Evolutionary conservation across 1,140 invertebrate genomes (phyloP).

Genomic region (Drosophila pachea): DNA sequence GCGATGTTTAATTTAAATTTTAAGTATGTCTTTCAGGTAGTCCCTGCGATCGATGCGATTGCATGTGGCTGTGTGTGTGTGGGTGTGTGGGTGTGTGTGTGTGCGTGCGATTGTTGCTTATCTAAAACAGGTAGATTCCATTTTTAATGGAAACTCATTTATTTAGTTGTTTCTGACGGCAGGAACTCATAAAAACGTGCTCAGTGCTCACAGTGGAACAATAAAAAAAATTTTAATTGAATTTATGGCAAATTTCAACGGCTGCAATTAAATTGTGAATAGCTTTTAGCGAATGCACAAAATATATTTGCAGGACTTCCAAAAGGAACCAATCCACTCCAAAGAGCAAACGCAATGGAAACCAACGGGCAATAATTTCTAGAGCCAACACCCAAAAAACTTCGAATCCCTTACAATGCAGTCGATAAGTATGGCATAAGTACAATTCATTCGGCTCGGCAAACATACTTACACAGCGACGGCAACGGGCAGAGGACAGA

Average conservation of each 20-base stretch:
- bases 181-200: constrained; percentile 14
- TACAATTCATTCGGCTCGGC: constrained; percentile 58
- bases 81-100: background rate
- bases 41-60: constrained; percentile 11
- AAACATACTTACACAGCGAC: constrained; percentile 42
- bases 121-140: constrained; percentile 64
- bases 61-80: constrained; percentile 1
- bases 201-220: constrained; percentile 17
- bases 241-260: constrained; percentile 57
- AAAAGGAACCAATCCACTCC: constrained; percentile 11
- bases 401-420: constrained; percentile 68
- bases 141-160: constrained; percentile 60
- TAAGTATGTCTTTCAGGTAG: constrained; percentile 68
- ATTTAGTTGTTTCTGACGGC: constrained; percentile 37
- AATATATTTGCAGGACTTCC: constrained; percentile 54
- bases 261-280: constrained; percentile 42
- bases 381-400: constrained; percentile 69
- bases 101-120: constrained; percentile 28
- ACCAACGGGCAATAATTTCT: constrained; percentile 21
- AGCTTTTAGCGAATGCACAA: constrained; percentile 33
- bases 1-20: constrained; percentile 74
- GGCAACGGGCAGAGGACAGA: constrained; percentile 1
- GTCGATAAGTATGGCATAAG: constrained; percentile 76
- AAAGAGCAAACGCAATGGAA: background rate
- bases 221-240: constrained; percentile 57